Conservation (phyloP, 2,797 vertebrate genomes). For the Sebastes oblongus region DNA sequence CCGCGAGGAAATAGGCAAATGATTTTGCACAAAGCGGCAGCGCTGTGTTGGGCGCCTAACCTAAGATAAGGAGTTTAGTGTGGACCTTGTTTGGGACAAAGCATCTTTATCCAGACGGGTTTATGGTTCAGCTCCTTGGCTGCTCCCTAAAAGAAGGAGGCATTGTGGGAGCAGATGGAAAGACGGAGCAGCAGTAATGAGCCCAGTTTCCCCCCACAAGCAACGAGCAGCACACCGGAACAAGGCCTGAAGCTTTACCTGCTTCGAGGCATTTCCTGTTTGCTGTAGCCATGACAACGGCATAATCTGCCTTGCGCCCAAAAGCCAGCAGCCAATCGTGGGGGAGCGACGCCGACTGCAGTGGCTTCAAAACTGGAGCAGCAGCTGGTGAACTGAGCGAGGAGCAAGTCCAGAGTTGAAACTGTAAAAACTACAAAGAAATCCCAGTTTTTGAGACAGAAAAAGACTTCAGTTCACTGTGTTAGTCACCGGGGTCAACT, state of each 20-base stretch:
- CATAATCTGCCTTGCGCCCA: constrained; percentile 66
- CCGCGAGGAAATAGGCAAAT: not conserved
- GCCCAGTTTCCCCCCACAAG: constrained; percentile 42
- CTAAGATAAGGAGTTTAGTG: constrained; percentile 39
- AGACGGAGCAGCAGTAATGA: constrained; percentile 52
- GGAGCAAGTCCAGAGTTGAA: constrained; percentile 31
- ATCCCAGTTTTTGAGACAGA: not conserved
- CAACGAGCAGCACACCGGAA: constrained; percentile 48
- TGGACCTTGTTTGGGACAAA: constrained; percentile 61
- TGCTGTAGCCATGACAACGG: constrained; percentile 75
- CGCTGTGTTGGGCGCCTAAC: constrained; percentile 30
- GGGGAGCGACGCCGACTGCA: constrained; percentile 41
- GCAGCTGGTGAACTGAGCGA: constrained; percentile 54
- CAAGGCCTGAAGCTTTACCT: constrained; percentile 67
- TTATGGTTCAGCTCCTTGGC: constrained; percentile 45
- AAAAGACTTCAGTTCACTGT: not conserved
- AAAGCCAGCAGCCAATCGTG: constrained; percentile 53
- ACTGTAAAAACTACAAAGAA: constrained; percentile 20
- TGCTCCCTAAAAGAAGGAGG: constrained; percentile 34
- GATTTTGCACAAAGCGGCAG: constrained; percentile 28
- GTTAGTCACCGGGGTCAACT: constrained; percentile 25
- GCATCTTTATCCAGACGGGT: constrained; percentile 62
- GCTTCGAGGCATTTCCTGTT: constrained; percentile 80
- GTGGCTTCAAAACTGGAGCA: constrained; percentile 67
- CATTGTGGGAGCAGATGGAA: constrained; percentile 66